phyloP scores from a whole-genome alignment of 2,888 invertebrate genomes.

The Nebria salina region DNA sequence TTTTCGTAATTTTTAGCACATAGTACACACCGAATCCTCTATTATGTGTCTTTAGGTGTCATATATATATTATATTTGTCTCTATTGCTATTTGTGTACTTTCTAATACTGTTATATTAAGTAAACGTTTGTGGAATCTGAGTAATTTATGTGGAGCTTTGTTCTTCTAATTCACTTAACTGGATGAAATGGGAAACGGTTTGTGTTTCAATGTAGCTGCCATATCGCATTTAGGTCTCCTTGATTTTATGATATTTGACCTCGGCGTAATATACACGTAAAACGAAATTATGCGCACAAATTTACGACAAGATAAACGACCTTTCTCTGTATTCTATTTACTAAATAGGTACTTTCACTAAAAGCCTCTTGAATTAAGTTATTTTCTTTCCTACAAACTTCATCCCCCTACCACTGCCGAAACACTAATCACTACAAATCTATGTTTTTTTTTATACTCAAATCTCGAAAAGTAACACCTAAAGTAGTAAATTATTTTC shows the following conservation, averaged over 20 bases:
- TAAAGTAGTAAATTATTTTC: too few relatives aligned
- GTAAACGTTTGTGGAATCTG: slow-evolving; percentile 38
- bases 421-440: too few relatives aligned
- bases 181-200: slow-evolving; percentile 5
- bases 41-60: slow-evolving; percentile 22
- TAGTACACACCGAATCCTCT: background rate
- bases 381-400: background rate
- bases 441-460: too few relatives aligned
- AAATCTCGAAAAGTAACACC: too few relatives aligned
- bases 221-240: background rate
- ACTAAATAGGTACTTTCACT: background rate
- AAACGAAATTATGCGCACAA: background rate
- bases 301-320: background rate
- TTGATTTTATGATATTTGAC: slow-evolving; percentile 29
- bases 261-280: slow-evolving; percentile 3
- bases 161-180: slow-evolving; percentile 42
- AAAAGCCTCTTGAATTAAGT: background rate
- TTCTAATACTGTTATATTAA: slow-evolving; percentile 24
- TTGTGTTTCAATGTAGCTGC: background rate
- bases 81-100: slow-evolving; percentile 18
- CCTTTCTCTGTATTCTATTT: background rate
- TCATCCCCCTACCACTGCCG: too few relatives aligned
- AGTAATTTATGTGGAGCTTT: slow-evolving; percentile 38
- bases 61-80: slow-evolving; percentile 21
- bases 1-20: background rate